phyloP scores from a whole-genome alignment of 2,113 vertebrate species.

The Mohoua ochrocephala region DNA sequence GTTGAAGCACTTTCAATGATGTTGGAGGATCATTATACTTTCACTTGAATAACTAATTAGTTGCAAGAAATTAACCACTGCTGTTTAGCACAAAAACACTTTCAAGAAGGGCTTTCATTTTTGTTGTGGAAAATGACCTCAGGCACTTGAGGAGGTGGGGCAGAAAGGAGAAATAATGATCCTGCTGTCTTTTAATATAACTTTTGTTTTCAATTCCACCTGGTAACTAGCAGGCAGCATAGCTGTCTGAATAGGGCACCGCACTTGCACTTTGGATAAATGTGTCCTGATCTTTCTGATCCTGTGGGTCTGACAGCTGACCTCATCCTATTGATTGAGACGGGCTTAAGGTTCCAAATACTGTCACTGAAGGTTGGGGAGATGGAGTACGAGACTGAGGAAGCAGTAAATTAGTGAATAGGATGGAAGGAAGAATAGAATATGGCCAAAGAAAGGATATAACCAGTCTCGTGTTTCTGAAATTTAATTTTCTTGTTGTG shows the following conservation, averaged over 20 bases:
- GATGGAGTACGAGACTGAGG: background rate
- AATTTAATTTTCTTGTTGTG: background rate
- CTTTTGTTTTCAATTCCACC: slow-evolving; percentile 25
- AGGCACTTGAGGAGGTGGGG: background rate
- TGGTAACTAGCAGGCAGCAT: background rate
- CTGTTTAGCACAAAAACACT: slow-evolving; percentile 55
- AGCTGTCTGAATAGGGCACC: background rate
- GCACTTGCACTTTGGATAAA: background rate
- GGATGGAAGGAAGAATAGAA: background rate
- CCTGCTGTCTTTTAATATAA: slow-evolving; percentile 25
- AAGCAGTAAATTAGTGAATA: background rate
- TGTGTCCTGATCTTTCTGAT: background rate
- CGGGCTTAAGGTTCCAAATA: background rate
- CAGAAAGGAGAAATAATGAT: slow-evolving; percentile 16
- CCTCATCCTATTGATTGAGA: background rate
- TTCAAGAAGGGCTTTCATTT: slow-evolving; percentile 34
- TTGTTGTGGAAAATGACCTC: slow-evolving; percentile 54
- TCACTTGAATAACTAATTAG: slow-evolving; percentile 70
- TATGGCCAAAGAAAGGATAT: background rate
- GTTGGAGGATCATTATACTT: slow-evolving; percentile 70
- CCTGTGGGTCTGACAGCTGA: background rate
- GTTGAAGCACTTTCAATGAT: slow-evolving; percentile 76
- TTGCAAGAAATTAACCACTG: slow-evolving; percentile 67
- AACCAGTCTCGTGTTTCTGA: background rate
- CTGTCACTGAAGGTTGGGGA: background rate